Percentiles rank a stretch among this genome's conserved stretches.
phyloP scores from a whole-genome alignment of 2,888 invertebrate genomes.

The Zhuqinia jingwanae region DNA sequence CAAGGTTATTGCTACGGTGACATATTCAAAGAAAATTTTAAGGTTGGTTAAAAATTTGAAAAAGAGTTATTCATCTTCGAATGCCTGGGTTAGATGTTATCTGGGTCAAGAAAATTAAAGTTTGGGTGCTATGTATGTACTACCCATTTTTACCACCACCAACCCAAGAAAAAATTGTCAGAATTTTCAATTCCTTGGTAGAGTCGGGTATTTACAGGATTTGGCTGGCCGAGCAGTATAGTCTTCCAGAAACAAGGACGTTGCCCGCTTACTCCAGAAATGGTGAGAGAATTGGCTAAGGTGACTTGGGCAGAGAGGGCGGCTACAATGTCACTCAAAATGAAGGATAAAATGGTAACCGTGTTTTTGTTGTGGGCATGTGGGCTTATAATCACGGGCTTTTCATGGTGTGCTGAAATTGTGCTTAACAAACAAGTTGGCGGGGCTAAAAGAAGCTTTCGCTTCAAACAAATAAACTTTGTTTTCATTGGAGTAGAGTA shows the following conservation, averaged over 20 bases:
- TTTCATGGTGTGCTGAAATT: no score
- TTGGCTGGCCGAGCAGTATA: conserved; percentile 19
- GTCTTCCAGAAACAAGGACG: conserved; percentile 19
- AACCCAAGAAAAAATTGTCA: not conserved
- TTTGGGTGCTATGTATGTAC: not conserved
- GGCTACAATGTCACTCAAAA: not conserved
- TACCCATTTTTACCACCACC: not conserved
- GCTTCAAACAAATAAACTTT: no score
- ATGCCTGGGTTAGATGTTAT: not conserved
- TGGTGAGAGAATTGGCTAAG: no score
- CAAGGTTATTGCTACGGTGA: not conserved
- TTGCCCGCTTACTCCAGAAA: conserved; percentile 10
- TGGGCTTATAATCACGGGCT: no score
- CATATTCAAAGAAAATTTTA: not conserved
- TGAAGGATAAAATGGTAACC: not conserved
- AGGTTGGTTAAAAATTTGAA: not conserved
- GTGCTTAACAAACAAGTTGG: no score
- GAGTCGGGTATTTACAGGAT: not conserved
- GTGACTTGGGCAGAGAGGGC: conserved; percentile 7
- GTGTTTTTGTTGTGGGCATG: not conserved
- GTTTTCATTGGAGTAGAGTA: no score
- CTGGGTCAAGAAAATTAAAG: not conserved
- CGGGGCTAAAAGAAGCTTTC: no score
- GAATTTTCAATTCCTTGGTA: not conserved
- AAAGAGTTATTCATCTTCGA: not conserved